Percentiles rank a stretch among this genome's conserved stretches.
Evolutionary conservation across 2,888 invertebrate genomes (phyloP).

Genomic region (Ceramica pisi): DNA sequence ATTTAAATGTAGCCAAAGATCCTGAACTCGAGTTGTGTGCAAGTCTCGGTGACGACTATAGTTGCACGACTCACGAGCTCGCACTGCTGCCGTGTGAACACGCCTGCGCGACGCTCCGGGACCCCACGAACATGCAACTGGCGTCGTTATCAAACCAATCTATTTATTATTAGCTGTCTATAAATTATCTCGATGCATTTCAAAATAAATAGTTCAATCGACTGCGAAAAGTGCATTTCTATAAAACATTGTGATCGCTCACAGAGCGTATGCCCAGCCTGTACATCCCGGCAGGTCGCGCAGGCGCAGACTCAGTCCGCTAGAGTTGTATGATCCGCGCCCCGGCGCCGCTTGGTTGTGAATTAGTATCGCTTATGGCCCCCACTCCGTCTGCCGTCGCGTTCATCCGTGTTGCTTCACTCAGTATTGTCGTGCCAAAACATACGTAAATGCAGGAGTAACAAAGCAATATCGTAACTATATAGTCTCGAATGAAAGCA

Average conservation of each 20-base stretch:
- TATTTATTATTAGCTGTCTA: background rate
- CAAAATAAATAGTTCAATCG: conserved; percentile 4
- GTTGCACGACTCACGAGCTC: conserved; percentile 76
- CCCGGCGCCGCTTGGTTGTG: conserved; percentile 85
- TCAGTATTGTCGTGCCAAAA: conserved; percentile 83
- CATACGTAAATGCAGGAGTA: conserved; percentile 73
- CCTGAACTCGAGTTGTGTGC: conserved; percentile 13
- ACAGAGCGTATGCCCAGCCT: too few relatives aligned
- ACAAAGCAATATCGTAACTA: conserved; percentile 80
- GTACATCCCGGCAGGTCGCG: conserved; percentile 15
- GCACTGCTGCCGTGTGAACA: conserved; percentile 65
- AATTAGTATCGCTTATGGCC: conserved; percentile 80
- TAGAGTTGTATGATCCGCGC: conserved; percentile 65
- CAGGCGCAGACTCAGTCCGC: conserved; percentile 28
- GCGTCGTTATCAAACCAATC: conserved; percentile 15
- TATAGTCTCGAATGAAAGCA: conserved; percentile 71
- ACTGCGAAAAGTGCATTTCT: background rate
- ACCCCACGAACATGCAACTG: conserved; percentile 13
- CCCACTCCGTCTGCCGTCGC: conserved; percentile 58
- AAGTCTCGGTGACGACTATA: conserved; percentile 46
- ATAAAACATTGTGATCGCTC: background rate
- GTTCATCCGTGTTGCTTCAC: conserved; percentile 57
- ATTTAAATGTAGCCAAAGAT: conserved; percentile 31
- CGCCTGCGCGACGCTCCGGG: conserved; percentile 22
- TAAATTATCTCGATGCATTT: conserved; percentile 9